Base-by-base conservation (phyloP, 2,113 vertebrate species). In the Planiliza haematocheilus region DNA sequence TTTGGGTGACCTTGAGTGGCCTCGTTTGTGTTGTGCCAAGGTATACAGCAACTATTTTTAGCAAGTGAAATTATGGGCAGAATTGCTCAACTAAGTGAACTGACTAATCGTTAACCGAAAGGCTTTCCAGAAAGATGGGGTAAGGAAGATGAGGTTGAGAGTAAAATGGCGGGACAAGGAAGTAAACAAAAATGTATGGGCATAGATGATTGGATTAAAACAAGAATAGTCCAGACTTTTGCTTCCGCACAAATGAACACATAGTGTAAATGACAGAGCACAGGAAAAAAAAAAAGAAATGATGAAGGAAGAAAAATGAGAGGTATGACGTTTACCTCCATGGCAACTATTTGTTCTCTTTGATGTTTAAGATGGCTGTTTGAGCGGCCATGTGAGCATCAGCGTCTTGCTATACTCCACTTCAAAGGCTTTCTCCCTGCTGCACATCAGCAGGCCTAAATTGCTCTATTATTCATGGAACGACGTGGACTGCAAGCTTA, bases 361-460 rank as follows among this genome's bases (percentile, higher is more conserved):
- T 83, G 73, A 82, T 84, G 70, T 72, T 36, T 51, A 67, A 53
- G 49, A 74, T 20, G 36, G 30, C 38, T 55, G 74, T 67, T 81
- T 12, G 45, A 48, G 38, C 52, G 24, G 61, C 30, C 20, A 51
- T 24, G 36, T 8, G 21, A 62, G 57, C 20, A 13, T 60, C 48
- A 41, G 50, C 21, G 65, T 82, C 61, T 72, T 37, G 34, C 49
- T 69, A 14, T 57, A 9, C 55, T 69, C 59, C 18, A 80, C 82
- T 70, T 89, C 85, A 89, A 87, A 89, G 85, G 24, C 67, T 53
- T 75, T 30, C 21, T 60, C 20, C 43, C 70, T 63, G 62, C 56
- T 69, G 46, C 73, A 71, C 58, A 49, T 81, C 64, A 71, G 8
- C 65, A 38, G 57, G 55, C 56, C 77, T 55, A 83, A 83, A 88